A percentile compares a stretch with the other conserved stretches of the same genome.
These are phyloP conservation scores for Ylistrum balloti DNA, from an alignment of 1,140 invertebrate species.

Conservation along the genomic window DNA sequence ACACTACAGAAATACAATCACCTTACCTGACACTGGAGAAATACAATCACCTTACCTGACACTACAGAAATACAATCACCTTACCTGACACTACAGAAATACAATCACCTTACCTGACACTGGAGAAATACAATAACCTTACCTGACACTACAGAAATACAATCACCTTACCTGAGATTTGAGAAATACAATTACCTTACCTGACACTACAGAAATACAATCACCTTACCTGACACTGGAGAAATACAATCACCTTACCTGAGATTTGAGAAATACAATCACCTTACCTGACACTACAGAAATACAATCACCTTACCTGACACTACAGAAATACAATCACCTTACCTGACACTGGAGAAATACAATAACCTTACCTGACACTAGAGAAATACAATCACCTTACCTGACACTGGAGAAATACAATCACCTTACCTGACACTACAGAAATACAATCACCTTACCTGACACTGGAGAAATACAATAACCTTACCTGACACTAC, in stretches of 20 bases:
- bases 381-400: constrained; percentile 91
- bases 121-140: background rate
- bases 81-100: too few species aligned
- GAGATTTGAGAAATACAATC: too few species aligned
- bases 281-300: too few species aligned
- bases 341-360: constrained; percentile 94
- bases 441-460: constrained; percentile 90
- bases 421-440: constrained; percentile 89
- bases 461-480: constrained; percentile 94
- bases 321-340: constrained; percentile 44
- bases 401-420: constrained; percentile 95
- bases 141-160: background rate
- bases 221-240: too few species aligned
- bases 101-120: too few species aligned
- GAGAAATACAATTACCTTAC: background rate
- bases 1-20: too few species aligned
- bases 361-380: constrained; percentile 91
- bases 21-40: too few species aligned
- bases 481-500: constrained; percentile 91
- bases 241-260: too few species aligned
- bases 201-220: background rate
- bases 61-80: too few species aligned
- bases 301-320: background rate
- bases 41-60: too few species aligned
- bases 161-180: too few species aligned